Conservation (phyloP, 2,888 invertebrate genomes). For the Nomada fabriciana region DNA sequence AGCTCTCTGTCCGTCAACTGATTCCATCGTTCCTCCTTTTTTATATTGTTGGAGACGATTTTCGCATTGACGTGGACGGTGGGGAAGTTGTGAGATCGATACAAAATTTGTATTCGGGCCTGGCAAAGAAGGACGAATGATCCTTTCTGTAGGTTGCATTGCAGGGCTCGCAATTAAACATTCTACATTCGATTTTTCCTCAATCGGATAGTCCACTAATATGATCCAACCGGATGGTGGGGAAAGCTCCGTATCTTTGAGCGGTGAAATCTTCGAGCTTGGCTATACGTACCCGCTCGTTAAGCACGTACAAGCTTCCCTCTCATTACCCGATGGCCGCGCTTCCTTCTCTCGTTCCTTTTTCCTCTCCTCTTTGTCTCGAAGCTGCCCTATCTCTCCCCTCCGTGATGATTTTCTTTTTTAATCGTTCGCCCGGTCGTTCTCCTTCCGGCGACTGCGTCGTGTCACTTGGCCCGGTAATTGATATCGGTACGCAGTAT, state of each 20-base stretch:
- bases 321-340: constrained; percentile 60
- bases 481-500: constrained; percentile 71
- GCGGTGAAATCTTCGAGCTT: not conserved
- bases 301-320: constrained; percentile 56
- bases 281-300: constrained; percentile 50
- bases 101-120: not conserved
- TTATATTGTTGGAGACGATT: not conserved
- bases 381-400: not conserved
- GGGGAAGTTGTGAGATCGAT: not conserved
- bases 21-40: not conserved
- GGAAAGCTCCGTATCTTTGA: not conserved
- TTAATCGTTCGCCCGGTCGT: constrained; percentile 39
- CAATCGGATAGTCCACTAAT: too few relatives aligned
- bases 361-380: constrained; percentile 4
- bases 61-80: not conserved
- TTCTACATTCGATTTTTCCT: too few relatives aligned
- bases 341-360: constrained; percentile 41
- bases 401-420: constrained; percentile 37
- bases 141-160: too few relatives aligned
- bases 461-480: constrained; percentile 70
- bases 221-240: not conserved
- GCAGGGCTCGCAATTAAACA: too few relatives aligned
- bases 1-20: constrained; percentile 33
- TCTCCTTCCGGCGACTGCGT: constrained; percentile 39
- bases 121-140: too few relatives aligned